Evolutionary conservation across 2,113 vertebrate genomes (phyloP).

Genomic region (Pavo muticus): DNA sequence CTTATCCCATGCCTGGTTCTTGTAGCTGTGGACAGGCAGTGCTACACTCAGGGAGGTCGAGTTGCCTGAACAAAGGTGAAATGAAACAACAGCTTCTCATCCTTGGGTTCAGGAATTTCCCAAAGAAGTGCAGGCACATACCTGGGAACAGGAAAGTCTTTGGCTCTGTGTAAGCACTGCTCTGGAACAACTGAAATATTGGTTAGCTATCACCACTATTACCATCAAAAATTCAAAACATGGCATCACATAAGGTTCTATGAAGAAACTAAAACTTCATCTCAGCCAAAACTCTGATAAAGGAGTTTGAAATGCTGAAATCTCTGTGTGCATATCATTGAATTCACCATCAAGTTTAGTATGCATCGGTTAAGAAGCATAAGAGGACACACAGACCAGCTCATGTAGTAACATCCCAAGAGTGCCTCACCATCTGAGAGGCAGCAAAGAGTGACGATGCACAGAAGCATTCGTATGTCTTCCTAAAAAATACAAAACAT

Average conservation of each 20-base stretch:
- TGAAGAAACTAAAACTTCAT: no score
- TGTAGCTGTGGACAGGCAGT: neutral
- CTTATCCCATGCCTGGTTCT: neutral
- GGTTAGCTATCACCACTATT: no score
- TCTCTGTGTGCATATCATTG: neutral
- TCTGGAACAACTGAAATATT: no score
- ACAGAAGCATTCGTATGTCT: neutral
- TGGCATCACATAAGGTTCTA: no score
- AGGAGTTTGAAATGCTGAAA: neutral
- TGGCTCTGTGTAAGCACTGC: no score
- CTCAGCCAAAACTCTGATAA: neutral
- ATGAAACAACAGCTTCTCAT: neutral
- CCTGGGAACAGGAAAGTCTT: no score
- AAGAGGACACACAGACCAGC: neutral
- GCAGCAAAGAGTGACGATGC: fast-evolving
- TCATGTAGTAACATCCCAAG: neutral
- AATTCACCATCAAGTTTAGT: neutral
- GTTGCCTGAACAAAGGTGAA: neutral
- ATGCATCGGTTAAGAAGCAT: neutral
- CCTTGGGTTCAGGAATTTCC: neutral
- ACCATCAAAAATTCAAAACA: no score
- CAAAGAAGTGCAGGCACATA: neutral
- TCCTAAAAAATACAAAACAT: neutral
- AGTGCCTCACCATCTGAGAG: neutral
- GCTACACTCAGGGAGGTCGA: neutral